Conservation (phyloP, 2,797 vertebrate species). For the Sebastes baramenuke region DNA sequence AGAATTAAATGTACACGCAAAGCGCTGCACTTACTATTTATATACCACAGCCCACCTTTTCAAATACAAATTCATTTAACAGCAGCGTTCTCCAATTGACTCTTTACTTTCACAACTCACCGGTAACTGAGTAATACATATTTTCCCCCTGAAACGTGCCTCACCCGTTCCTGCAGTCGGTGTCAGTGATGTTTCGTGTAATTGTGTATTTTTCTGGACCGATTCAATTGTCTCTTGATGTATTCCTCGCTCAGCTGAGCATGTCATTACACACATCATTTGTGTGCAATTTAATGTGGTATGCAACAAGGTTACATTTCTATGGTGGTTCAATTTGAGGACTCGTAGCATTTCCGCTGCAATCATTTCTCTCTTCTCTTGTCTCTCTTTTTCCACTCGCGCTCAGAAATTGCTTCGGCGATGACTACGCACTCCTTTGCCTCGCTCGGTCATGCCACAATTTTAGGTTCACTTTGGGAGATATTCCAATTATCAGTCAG, state of each 20-base stretch:
- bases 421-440: slow-evolving; percentile 37
- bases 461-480: slow-evolving; percentile 50
- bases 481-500: slow-evolving; percentile 57
- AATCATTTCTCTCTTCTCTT: slow-evolving; percentile 56
- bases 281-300: slow-evolving; percentile 64
- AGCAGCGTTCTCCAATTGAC: slow-evolving; percentile 26
- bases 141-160: slow-evolving; percentile 32
- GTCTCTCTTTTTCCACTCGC: slow-evolving; percentile 23
- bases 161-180: slow-evolving; percentile 16
- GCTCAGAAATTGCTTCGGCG: slow-evolving; percentile 56
- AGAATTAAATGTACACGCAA: slow-evolving; percentile 47
- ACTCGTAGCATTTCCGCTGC: slow-evolving; percentile 53
- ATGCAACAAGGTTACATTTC: slow-evolving; percentile 68
- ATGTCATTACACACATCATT: slow-evolving; percentile 70
- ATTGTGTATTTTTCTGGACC: slow-evolving; percentile 66
- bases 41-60: slow-evolving; percentile 34
- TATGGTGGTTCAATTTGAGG: slow-evolving; percentile 59
- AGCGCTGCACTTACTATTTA: slow-evolving; percentile 40
- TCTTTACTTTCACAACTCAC: neutral
- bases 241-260: slow-evolving; percentile 67
- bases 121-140: neutral
- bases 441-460: slow-evolving; percentile 41
- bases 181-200: slow-evolving; percentile 52
- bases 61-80: slow-evolving; percentile 37
- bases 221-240: slow-evolving; percentile 71